These are phyloP conservation scores for Didymodactylos carnosus DNA, from an alignment of 2,888 invertebrate genomes.

Conservation along the genomic window DNA sequence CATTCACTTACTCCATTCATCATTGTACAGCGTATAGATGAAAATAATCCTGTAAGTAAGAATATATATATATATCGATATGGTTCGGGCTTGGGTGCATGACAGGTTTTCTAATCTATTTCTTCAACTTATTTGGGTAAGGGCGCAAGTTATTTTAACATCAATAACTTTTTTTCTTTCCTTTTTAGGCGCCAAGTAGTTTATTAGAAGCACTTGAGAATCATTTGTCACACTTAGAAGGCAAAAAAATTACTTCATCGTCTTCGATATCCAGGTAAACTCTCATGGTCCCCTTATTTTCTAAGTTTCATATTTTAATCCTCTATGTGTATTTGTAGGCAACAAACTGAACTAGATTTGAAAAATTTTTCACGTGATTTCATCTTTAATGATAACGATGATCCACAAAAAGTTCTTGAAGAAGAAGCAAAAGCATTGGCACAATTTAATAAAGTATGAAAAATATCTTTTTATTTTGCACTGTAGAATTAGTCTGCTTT, in stretches of 20 bases:
- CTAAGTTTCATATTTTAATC: too few relatives aligned
- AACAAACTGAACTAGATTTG: background rate
- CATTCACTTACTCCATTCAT: background rate
- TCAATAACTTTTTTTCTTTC: constrained; percentile 10
- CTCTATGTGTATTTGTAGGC: background rate
- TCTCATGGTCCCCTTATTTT: too few relatives aligned
- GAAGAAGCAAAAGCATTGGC: constrained; percentile 13
- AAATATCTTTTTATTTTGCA: too few relatives aligned
- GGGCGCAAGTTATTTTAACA: background rate
- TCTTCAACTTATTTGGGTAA: too few relatives aligned
- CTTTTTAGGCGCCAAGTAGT: constrained; percentile 63
- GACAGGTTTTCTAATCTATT: too few relatives aligned
- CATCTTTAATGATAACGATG: constrained; percentile 1
- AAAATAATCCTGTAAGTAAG: background rate
- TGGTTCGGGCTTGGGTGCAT: too few relatives aligned
- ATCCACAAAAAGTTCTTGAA: constrained; percentile 9
- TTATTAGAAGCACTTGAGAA: constrained; percentile 86
- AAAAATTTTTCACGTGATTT: background rate
- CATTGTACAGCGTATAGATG: background rate
- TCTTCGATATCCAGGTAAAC: background rate
- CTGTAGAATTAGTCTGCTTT: too few relatives aligned
- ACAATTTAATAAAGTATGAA: background rate
- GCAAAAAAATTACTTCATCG: constrained; percentile 1
- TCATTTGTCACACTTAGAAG: constrained; percentile 44
- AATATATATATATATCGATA: too few relatives aligned